phyloP scores from a whole-genome alignment of 2,113 vertebrate genomes.

The Microcebus jonahi region DNA sequence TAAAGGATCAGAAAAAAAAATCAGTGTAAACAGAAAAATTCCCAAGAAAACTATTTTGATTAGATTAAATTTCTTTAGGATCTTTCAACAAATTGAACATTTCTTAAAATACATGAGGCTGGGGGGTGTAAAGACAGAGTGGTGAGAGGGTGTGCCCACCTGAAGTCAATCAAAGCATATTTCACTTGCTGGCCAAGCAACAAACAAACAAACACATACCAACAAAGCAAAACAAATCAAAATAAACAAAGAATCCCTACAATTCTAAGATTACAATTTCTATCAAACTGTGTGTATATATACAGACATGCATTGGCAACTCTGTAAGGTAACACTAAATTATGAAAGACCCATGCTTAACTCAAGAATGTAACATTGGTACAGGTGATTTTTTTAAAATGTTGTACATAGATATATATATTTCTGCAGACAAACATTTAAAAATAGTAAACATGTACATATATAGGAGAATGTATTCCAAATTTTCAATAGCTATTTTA shows the following conservation, averaged over 20 bases:
- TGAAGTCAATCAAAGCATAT: slow-evolving; percentile 1
- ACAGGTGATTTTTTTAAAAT: not conserved
- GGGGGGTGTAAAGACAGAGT: not conserved
- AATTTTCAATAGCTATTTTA: slow-evolving; percentile 30
- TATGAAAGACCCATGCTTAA: not conserved
- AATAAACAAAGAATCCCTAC: not conserved
- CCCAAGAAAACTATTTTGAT: slow-evolving; percentile 28
- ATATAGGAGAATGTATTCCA: not conserved
- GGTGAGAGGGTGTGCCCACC: not conserved
- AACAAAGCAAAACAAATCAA: not conserved
- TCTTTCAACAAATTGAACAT: slow-evolving; percentile 15
- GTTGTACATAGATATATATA: not conserved
- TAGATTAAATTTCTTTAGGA: not conserved
- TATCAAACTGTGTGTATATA: not conserved
- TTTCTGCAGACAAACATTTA: not conserved
- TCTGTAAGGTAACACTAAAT: not conserved
- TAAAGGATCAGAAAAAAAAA: slow-evolving; percentile 26
- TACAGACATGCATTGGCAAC: not conserved
- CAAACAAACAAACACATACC: not conserved
- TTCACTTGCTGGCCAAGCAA: not conserved
- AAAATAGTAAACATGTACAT: not conserved
- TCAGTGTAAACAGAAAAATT: slow-evolving; percentile 32
- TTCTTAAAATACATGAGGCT: slow-evolving; percentile 20
- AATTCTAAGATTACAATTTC: not conserved
- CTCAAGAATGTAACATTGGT: not conserved